These are phyloP conservation scores for Ceratina calcarata DNA, from an alignment of 1,140 invertebrate genomes.

Conservation along the genomic window DNA sequence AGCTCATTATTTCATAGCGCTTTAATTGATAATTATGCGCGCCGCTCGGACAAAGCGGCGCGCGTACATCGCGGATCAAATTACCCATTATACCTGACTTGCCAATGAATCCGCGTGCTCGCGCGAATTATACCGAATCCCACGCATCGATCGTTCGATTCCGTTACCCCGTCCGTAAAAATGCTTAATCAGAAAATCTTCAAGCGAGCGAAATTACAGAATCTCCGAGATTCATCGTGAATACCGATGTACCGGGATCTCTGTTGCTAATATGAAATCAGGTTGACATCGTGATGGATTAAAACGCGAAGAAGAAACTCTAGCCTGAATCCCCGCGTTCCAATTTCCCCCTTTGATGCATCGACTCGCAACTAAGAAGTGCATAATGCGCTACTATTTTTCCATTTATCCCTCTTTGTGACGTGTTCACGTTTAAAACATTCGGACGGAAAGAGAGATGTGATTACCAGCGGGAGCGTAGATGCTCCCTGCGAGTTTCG, in stretches of 20 bases:
- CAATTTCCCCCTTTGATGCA: slow-evolving; percentile 26
- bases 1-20: slow-evolving; percentile 67
- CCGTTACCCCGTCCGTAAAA: too few species aligned
- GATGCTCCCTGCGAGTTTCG: neutral
- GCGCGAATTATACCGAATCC: slow-evolving; percentile 10
- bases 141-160: neutral
- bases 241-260: too few species aligned
- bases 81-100: slow-evolving; percentile 70
- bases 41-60: slow-evolving; percentile 38
- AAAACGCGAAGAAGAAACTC: neutral
- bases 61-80: slow-evolving; percentile 67
- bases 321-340: slow-evolving; percentile 22
- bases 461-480: neutral
- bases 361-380: slow-evolving; percentile 14
- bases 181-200: too few species aligned
- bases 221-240: too few species aligned
- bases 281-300: neutral
- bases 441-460: neutral
- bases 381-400: slow-evolving; percentile 13
- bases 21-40: slow-evolving; percentile 73
- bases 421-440: neutral
- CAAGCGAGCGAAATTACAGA: too few species aligned
- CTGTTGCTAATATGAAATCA: too few species aligned
- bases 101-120: slow-evolving; percentile 52
- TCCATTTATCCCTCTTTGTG: slow-evolving; percentile 14